These are phyloP conservation scores for Lycocerus yunnanus DNA, from an alignment of 2,888 invertebrate species.

Conservation along the genomic window DNA sequence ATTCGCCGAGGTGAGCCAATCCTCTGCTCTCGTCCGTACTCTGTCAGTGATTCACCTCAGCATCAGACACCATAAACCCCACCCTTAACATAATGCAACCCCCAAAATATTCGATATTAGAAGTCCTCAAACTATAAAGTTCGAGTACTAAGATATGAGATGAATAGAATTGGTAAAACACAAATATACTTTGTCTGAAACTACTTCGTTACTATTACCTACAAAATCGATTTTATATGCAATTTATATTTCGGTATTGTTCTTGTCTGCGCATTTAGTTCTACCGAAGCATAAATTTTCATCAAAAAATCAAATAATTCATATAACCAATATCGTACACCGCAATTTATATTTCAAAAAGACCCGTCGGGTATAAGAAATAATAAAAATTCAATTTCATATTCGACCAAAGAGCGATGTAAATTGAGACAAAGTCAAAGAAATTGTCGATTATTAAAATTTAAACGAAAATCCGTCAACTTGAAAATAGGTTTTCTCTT, in stretches of 20 bases:
- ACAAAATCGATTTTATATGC: background rate
- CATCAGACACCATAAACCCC: too few relatives aligned
- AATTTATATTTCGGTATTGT: conserved; percentile 6
- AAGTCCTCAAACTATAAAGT: too few relatives aligned
- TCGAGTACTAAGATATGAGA: too few relatives aligned
- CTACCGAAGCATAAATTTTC: conserved; percentile 16
- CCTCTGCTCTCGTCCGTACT: too few relatives aligned
- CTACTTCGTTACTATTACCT: background rate
- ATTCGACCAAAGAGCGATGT: background rate
- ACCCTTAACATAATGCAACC: too few relatives aligned
- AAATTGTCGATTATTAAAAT: background rate
- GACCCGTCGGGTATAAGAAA: background rate
- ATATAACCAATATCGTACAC: background rate
- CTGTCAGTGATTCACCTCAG: too few relatives aligned
- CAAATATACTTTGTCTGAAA: background rate
- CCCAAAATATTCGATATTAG: too few relatives aligned
- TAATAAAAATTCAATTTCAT: background rate
- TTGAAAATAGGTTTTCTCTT: background rate
- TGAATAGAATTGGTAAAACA: background rate
- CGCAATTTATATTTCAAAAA: background rate
- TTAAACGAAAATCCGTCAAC: background rate
- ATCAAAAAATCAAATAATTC: background rate
- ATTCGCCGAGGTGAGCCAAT: too few relatives aligned
- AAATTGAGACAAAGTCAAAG: background rate
- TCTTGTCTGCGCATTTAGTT: conserved; percentile 12